Evolutionary conservation across 2,888 invertebrate genomes (phyloP).

Genomic region (Conus canariensis): DNA sequence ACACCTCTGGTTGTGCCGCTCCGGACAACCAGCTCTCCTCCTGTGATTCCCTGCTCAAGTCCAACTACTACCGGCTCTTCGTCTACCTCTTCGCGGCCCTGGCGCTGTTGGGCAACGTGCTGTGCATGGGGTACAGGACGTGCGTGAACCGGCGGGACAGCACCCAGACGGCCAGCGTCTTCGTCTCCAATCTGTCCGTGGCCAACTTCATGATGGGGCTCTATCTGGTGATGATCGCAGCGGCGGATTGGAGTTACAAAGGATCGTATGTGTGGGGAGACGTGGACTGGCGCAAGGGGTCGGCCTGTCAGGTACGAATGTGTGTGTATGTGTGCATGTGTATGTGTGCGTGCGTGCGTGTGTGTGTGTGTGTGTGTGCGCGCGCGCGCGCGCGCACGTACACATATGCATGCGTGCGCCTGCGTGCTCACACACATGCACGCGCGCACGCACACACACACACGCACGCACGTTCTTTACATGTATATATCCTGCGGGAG

Average conservation of each 20-base stretch:
- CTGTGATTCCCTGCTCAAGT: slow-evolving; percentile 32
- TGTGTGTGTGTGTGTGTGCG: background rate
- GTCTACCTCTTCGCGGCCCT: slow-evolving; percentile 27
- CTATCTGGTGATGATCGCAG: slow-evolving; percentile 58
- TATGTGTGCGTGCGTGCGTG: background rate
- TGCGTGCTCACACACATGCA: background rate
- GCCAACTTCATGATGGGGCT: slow-evolving; percentile 59
- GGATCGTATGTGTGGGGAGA: slow-evolving; percentile 60
- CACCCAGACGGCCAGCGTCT: slow-evolving; percentile 34
- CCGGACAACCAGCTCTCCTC: slow-evolving; percentile 38
- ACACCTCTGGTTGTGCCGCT: background rate
- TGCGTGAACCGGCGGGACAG: slow-evolving; percentile 3
- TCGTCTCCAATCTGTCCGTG: slow-evolving; percentile 47
- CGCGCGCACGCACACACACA: no score
- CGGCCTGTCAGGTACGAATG: slow-evolving; percentile 50
- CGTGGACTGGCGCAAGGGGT: slow-evolving; percentile 57
- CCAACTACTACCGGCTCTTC: slow-evolving; percentile 25
- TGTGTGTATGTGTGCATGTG: background rate
- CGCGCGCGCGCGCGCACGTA: background rate
- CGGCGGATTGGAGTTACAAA: slow-evolving; percentile 58
- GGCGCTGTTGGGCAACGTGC: slow-evolving; percentile 21
- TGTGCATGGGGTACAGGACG: slow-evolving; percentile 41
- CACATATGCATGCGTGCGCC: background rate
- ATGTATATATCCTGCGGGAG: no score
- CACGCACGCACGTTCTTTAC: no score